These are phyloP conservation scores for Drosophila nigritarsus DNA, from an alignment of 2,888 invertebrate genomes.

Conservation along the genomic window DNA sequence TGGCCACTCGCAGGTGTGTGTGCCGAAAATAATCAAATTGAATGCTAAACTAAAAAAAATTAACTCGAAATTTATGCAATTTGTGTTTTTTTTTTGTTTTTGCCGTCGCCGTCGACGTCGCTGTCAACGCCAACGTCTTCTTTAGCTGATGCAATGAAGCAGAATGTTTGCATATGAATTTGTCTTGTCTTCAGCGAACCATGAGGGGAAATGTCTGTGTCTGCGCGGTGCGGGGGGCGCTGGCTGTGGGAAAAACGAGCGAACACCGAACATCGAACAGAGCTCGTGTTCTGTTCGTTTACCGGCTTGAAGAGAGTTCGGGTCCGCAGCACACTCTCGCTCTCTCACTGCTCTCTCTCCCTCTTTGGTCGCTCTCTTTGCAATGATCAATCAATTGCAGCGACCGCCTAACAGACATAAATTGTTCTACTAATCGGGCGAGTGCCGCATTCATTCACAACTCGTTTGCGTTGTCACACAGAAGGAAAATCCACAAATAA, in stretches of 20 bases:
- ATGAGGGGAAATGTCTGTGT: conserved; percentile 11
- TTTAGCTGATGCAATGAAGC: conserved; percentile 77
- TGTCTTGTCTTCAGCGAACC: conserved; percentile 49
- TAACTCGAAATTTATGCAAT: conserved; percentile 49
- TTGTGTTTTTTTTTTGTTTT: conserved; percentile 42
- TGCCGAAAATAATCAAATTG: conserved; percentile 18
- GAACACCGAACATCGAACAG: conserved; percentile 10
- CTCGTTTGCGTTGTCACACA: conserved; percentile 67
- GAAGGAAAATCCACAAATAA: conserved; percentile 7
- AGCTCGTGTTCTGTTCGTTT: conserved; percentile 26
- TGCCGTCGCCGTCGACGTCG: conserved; percentile 6
- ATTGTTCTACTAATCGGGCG: conserved; percentile 64
- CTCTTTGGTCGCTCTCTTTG: conserved; percentile 13
- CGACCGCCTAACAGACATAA: conserved; percentile 58
- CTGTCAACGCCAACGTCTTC: conserved; percentile 35
- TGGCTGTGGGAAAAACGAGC: conserved; percentile 47
- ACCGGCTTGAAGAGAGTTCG: conserved; percentile 15
- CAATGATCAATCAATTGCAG: conserved; percentile 66
- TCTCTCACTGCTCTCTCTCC: background rate
- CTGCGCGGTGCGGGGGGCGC: conserved; percentile 5
- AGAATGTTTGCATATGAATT: conserved; percentile 71
- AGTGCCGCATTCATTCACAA: conserved; percentile 78
- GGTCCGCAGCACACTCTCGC: background rate
- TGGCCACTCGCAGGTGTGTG: conserved; percentile 36
- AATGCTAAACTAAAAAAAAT: conserved; percentile 22